A percentile compares a stretch with the other conserved stretches of the same genome.
Evolutionary conservation across 2,888 invertebrate species (phyloP).

Genomic region (Siphonodentalium dalli): DNA sequence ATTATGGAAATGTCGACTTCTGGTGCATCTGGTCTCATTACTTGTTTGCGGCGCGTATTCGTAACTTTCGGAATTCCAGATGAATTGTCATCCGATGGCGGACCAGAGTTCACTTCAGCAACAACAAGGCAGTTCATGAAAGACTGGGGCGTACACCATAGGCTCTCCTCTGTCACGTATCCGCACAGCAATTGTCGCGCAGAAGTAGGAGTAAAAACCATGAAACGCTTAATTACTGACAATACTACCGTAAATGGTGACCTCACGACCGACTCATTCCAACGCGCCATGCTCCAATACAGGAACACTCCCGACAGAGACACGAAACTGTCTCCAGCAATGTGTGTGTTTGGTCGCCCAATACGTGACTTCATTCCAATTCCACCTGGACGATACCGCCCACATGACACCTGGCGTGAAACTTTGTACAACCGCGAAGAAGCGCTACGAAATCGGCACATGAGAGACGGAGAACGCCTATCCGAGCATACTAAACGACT

Average conservation of each 20-base stretch:
- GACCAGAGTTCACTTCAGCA: slow-evolving; percentile 30
- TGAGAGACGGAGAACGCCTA: slow-evolving; percentile 21
- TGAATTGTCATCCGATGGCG: slow-evolving; percentile 32
- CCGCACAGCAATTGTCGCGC: slow-evolving; percentile 43
- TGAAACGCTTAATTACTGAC: slow-evolving; percentile 39
- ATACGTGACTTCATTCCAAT: slow-evolving; percentile 29
- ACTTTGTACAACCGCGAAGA: slow-evolving; percentile 12
- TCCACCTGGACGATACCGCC: slow-evolving; percentile 22
- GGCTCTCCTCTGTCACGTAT: slow-evolving; percentile 41
- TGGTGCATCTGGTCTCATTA: slow-evolving; percentile 26
- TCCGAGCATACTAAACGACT: slow-evolving; percentile 21
- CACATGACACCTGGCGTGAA: slow-evolving; percentile 27
- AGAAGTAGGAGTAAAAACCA: slow-evolving; percentile 40
- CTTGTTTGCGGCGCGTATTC: slow-evolving; percentile 21
- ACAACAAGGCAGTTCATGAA: slow-evolving; percentile 32
- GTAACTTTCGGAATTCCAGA: slow-evolving; percentile 33
- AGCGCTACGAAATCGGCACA: slow-evolving; percentile 19
- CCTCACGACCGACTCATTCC: slow-evolving; percentile 34
- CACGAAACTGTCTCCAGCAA: slow-evolving; percentile 32
- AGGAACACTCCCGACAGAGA: slow-evolving; percentile 28
- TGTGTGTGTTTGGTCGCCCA: slow-evolving; percentile 30
- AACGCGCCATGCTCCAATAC: slow-evolving; percentile 33
- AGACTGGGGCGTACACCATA: slow-evolving; percentile 41
- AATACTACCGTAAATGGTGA: slow-evolving; percentile 35
- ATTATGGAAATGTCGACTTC: slow-evolving; percentile 26